phyloP scores from a whole-genome alignment of 2,113 vertebrate genomes.

The Nothoprocta pentlandii region DNA sequence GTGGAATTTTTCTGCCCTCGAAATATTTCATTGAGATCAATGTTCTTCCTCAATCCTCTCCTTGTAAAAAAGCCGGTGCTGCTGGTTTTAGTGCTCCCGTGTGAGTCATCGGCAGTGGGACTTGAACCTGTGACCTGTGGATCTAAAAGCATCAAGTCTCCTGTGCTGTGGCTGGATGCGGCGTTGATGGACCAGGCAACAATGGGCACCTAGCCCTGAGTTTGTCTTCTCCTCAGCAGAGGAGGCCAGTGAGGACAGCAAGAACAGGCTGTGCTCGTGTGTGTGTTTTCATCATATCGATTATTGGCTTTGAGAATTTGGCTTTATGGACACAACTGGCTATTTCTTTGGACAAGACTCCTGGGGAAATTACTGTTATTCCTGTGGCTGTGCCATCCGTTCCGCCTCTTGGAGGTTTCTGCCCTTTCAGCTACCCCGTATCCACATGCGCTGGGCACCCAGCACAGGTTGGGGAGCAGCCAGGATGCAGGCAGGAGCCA shows the following conservation, averaged over 20 bases:
- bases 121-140: slow-evolving; percentile 46
- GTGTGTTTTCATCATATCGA: not conserved
- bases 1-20: slow-evolving; percentile 72
- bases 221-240: not conserved
- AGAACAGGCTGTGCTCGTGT: not conserved
- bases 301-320: not conserved
- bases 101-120: slow-evolving; percentile 58
- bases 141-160: slow-evolving; percentile 35
- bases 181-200: not conserved
- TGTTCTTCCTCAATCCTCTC: slow-evolving; percentile 52
- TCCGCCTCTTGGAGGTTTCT: not conserved
- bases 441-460: too few relatives aligned
- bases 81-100: slow-evolving; percentile 54
- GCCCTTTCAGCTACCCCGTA: not conserved
- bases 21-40: slow-evolving; percentile 68
- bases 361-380: not conserved
- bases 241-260: not conserved
- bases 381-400: not conserved
- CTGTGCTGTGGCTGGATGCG: not conserved
- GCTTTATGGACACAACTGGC: not conserved
- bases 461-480: not conserved
- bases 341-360: not conserved
- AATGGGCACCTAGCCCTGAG: not conserved
- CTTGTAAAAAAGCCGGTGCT: slow-evolving; percentile 61
- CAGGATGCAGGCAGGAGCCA: too few relatives aligned